Conservation (phyloP, 2,888 invertebrate genomes). For the Brenthis ino region DNA sequence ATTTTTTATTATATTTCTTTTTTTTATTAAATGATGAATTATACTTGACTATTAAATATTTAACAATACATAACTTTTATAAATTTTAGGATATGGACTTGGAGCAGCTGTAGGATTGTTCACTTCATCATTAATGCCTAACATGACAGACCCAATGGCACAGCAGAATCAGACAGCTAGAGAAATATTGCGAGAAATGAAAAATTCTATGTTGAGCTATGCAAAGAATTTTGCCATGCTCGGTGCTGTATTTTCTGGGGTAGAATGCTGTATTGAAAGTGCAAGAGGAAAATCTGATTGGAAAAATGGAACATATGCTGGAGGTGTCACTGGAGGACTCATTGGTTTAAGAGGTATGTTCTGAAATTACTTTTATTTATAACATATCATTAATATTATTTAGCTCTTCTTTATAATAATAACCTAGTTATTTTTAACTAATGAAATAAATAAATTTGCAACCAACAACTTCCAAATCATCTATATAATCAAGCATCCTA, state of each 20-base stretch:
- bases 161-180: conserved; percentile 90
- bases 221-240: conserved; percentile 99
- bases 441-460: too few species aligned
- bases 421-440: too few species aligned
- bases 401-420: too few species aligned
- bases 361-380: neutral
- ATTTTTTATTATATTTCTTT: too few species aligned
- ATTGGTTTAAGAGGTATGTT: conserved; percentile 89
- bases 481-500: too few species aligned
- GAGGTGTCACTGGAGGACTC: conserved; percentile 95
- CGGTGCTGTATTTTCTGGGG: conserved; percentile 95
- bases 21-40: too few species aligned
- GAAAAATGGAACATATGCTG: conserved; percentile 98
- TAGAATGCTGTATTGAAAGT: conserved; percentile 97
- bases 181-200: conserved; percentile 96
- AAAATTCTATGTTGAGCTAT: conserved; percentile 93
- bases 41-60: neutral
- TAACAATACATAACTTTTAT: neutral
- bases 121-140: conserved; percentile 97
- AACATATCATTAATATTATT: neutral
- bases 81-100: conserved; percentile 90
- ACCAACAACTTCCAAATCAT: too few species aligned
- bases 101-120: conserved; percentile 98
- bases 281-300: conserved; percentile 98
- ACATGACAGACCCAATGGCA: conserved; percentile 85